phyloP scores from a whole-genome alignment of 2,888 invertebrate species.

The Drosophila infuscata region DNA sequence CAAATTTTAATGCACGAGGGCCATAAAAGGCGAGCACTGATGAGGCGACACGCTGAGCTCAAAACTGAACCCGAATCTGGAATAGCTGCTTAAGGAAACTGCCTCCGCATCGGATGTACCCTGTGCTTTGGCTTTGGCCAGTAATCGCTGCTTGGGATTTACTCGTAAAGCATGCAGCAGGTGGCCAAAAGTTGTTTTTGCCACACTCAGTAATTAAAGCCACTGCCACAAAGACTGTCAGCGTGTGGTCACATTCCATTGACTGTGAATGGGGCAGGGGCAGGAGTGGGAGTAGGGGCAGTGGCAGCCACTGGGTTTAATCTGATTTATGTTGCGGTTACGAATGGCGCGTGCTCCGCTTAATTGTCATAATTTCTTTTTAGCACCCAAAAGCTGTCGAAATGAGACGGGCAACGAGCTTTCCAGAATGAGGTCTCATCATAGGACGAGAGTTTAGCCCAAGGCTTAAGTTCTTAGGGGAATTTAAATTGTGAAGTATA shows the following conservation, averaged over 20 bases:
- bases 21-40: constrained; percentile 52
- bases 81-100: constrained; percentile 26
- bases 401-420: constrained; percentile 6
- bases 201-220: constrained; percentile 67
- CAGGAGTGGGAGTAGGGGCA: not conserved
- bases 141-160: constrained; percentile 21
- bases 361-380: constrained; percentile 74
- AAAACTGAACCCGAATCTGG: constrained; percentile 18
- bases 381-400: constrained; percentile 30
- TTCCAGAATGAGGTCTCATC: not conserved
- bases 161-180: constrained; percentile 69
- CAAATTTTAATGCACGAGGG: constrained; percentile 43
- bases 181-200: constrained; percentile 59
- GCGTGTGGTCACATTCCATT: constrained; percentile 57
- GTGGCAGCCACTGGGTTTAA: constrained; percentile 29
- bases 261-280: not conserved
- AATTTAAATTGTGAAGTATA: not conserved
- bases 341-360: constrained; percentile 50
- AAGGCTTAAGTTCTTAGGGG: not conserved
- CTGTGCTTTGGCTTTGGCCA: constrained; percentile 11
- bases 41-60: constrained; percentile 46
- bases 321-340: constrained; percentile 66
- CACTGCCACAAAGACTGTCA: constrained; percentile 65
- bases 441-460: not conserved
- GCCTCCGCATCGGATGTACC: constrained; percentile 23